phyloP scores from a whole-genome alignment of 2,888 invertebrate genomes.

The Callimorpha dominula region DNA sequence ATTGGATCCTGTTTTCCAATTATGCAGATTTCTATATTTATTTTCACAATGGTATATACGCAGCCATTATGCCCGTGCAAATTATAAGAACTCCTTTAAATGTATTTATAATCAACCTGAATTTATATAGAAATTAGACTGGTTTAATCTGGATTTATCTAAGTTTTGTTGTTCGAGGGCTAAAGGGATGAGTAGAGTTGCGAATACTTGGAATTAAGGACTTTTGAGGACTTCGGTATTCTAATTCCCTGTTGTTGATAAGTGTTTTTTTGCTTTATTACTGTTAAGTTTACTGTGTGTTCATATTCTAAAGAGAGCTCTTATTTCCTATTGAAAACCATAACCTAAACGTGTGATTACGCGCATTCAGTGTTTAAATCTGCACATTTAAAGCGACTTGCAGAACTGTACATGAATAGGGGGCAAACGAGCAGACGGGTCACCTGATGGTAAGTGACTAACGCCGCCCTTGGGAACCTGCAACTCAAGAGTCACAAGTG shows the following conservation, averaged over 20 bases:
- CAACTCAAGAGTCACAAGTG: neutral
- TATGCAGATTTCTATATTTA: neutral
- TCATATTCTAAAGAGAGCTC: neutral
- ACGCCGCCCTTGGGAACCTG: neutral
- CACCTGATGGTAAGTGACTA: neutral
- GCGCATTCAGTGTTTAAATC: neutral
- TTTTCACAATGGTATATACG: neutral
- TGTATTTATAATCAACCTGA: slow-evolving; percentile 23
- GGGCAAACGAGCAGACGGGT: neutral
- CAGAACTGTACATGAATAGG: neutral
- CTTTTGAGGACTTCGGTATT: neutral
- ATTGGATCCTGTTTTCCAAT: neutral
- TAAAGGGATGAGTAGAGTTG: slow-evolving; percentile 30
- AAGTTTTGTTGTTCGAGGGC: slow-evolving; percentile 29
- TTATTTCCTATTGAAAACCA: neutral
- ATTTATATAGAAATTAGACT: slow-evolving; percentile 33
- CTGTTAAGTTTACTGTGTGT: neutral
- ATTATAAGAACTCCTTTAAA: slow-evolving; percentile 6
- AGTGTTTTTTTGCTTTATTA: neutral
- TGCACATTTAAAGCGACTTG: too few species aligned
- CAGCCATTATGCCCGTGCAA: neutral
- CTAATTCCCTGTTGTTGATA: neutral
- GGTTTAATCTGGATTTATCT: slow-evolving; percentile 23
- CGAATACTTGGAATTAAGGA: slow-evolving; percentile 22
- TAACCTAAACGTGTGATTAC: neutral